Evolutionary conservation across 1,140 invertebrate species (phyloP).

Genomic region (Drosophila persimilis): DNA sequence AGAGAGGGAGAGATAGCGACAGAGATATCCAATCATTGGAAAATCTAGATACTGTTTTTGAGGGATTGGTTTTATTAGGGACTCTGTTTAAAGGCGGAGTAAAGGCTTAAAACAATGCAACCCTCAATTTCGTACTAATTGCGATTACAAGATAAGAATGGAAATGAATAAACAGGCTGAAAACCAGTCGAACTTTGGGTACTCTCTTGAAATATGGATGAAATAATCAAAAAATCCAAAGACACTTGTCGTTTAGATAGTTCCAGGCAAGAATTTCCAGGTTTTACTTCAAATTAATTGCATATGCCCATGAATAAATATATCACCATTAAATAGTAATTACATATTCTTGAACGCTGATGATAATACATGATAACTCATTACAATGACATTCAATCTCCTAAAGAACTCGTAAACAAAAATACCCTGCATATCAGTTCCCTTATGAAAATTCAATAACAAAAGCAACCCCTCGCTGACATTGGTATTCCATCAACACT

Average conservation of each 20-base stretch:
- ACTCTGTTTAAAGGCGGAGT: neutral
- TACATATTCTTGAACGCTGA: no score
- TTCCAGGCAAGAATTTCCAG: no score
- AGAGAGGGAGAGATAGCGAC: no score
- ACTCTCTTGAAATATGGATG: no score
- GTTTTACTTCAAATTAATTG: no score
- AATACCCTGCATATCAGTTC: conserved; percentile 1
- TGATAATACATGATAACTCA: no score
- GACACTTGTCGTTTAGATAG: no score
- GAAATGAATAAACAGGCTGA: neutral
- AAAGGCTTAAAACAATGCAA: neutral
- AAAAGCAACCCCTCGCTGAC: conserved; percentile 53
- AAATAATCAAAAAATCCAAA: no score
- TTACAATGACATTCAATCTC: no score
- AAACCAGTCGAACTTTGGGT: neutral
- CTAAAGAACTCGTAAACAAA: neutral
- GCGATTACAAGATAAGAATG: neutral
- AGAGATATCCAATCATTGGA: conserved; percentile 23
- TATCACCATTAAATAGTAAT: neutral
- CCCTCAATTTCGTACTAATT: conserved; percentile 3
- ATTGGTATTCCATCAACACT: conserved; percentile 55
- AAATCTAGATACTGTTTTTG: conserved; percentile 11
- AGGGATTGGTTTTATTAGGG: conserved; percentile 15
- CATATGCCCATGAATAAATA: neutral
- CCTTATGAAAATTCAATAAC: conserved; percentile 25